Evolutionary conservation across 2,113 vertebrate species (phyloP).

Genomic region (Argyrosomus japonicus): DNA sequence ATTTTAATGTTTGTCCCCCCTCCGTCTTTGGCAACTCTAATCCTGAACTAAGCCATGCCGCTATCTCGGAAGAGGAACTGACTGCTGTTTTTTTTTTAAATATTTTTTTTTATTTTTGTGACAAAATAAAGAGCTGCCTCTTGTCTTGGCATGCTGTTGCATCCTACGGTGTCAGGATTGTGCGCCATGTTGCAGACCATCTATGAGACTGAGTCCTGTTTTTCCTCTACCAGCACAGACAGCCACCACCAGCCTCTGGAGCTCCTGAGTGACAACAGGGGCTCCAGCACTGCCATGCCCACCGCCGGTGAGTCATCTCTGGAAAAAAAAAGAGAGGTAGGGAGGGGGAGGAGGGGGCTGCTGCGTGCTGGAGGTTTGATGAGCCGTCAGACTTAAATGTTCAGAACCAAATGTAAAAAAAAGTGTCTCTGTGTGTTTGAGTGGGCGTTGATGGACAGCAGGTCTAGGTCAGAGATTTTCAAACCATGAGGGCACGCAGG

Average conservation of each 20-base stretch:
- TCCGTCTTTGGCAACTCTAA: not conserved
- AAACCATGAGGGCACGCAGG: not conserved
- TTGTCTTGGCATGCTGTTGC: slow-evolving; percentile 77
- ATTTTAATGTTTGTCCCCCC: not conserved
- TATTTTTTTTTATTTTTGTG: not conserved
- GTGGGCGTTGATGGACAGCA: not conserved
- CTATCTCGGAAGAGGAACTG: slow-evolving; percentile 24
- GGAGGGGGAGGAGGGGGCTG: not conserved
- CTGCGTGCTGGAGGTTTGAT: not conserved
- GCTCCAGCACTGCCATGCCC: slow-evolving; percentile 76
- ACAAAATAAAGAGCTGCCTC: slow-evolving; percentile 42
- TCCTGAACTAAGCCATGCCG: slow-evolving; percentile 36
- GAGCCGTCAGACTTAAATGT: not conserved
- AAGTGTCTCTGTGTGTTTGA: not conserved
- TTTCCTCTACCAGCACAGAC: slow-evolving; percentile 71
- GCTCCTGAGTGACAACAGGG: slow-evolving; percentile 74
- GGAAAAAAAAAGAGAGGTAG: slow-evolving; percentile 31
- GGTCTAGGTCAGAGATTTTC: not conserved
- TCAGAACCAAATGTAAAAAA: not conserved
- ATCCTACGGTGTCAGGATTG: slow-evolving; percentile 79
- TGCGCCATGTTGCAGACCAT: slow-evolving; percentile 83
- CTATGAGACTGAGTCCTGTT: slow-evolving; percentile 81
- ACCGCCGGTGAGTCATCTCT: slow-evolving; percentile 78
- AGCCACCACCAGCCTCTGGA: slow-evolving; percentile 76
- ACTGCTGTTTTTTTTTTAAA: slow-evolving; percentile 1